Percentiles rank a stretch among this genome's conserved stretches.
Evolutionary conservation across 1,140 invertebrate genomes (phyloP).

Genomic region (Trypoxylus dichotomus): DNA sequence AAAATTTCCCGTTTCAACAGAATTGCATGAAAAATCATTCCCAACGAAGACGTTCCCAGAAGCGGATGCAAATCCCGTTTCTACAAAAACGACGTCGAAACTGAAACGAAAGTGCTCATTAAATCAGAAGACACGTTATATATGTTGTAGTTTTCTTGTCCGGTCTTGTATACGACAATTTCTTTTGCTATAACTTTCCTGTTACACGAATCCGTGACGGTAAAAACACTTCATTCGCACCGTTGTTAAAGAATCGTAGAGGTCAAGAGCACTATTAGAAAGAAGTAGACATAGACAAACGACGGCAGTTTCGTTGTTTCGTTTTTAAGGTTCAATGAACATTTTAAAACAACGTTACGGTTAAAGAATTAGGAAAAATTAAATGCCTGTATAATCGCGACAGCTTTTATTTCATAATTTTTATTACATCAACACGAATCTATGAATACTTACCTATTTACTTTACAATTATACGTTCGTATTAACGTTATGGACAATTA

Average conservation of each 20-base stretch:
- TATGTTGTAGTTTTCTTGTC: neutral
- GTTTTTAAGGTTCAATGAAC: neutral
- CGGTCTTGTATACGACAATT: neutral
- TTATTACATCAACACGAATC: too few relatives aligned
- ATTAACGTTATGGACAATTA: neutral
- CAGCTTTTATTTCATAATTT: too few relatives aligned
- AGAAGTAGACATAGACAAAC: neutral
- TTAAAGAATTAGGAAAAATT: neutral
- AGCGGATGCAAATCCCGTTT: neutral
- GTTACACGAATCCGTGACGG: neutral
- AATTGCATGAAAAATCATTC: too few relatives aligned
- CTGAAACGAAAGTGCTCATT: neutral
- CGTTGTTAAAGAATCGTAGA: neutral
- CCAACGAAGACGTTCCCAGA: neutral
- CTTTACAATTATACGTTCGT: neutral
- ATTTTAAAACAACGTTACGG: neutral
- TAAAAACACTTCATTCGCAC: neutral
- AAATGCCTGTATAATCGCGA: too few relatives aligned
- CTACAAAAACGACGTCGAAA: neutral
- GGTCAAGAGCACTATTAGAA: neutral
- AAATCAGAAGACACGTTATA: neutral
- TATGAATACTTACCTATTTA: neutral
- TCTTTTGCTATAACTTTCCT: neutral
- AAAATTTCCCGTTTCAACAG: too few relatives aligned
- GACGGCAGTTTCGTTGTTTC: neutral